These are phyloP conservation scores for Drosophila lowei DNA, from an alignment of 1,140 invertebrate species.

Conservation along the genomic window DNA sequence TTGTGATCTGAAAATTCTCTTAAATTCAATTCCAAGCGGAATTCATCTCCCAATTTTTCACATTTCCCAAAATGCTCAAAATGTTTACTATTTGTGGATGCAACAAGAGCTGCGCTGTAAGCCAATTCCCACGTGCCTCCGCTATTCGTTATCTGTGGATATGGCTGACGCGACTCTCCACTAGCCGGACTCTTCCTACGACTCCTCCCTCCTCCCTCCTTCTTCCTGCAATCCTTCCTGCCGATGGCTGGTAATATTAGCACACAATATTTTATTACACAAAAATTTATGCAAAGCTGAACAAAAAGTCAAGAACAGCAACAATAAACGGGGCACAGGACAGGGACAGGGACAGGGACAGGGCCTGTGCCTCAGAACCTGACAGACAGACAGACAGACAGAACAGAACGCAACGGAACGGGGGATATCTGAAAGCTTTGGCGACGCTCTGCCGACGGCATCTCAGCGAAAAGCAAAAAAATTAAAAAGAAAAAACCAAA, in stretches of 20 bases:
- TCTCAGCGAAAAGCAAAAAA: slow-evolving; percentile 41
- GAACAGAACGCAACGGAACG: slow-evolving; percentile 7
- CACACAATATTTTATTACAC: slow-evolving; percentile 77
- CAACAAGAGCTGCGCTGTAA: slow-evolving; percentile 18
- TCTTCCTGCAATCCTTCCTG: slow-evolving; percentile 7
- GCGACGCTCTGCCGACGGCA: slow-evolving; percentile 76
- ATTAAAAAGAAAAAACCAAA: slow-evolving; percentile 26
- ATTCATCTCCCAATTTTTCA: no score
- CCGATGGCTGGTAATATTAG: slow-evolving; percentile 56
- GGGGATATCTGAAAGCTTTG: slow-evolving; percentile 69
- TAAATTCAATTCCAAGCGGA: no score
- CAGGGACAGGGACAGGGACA: slow-evolving; percentile 3
- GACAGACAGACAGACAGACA: background rate
- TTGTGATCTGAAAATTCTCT: no score
- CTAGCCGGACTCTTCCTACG: background rate
- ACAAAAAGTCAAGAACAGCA: slow-evolving; percentile 36
- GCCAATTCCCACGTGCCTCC: slow-evolving; percentile 34
- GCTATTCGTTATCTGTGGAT: slow-evolving; percentile 45
- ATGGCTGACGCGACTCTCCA: slow-evolving; percentile 19
- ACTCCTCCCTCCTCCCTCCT: background rate
- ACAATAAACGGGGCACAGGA: slow-evolving; percentile 50
- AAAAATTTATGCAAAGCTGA: slow-evolving; percentile 71
- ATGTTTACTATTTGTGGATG: slow-evolving; percentile 18
- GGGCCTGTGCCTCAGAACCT: slow-evolving; percentile 10
- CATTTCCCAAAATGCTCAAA: slow-evolving; percentile 1